A percentile compares a stretch with the other conserved stretches of the same genome.
These are phyloP conservation scores for Phocoena phocoena DNA, from an alignment of 2,113 vertebrate genomes.

Conservation along the genomic window DNA sequence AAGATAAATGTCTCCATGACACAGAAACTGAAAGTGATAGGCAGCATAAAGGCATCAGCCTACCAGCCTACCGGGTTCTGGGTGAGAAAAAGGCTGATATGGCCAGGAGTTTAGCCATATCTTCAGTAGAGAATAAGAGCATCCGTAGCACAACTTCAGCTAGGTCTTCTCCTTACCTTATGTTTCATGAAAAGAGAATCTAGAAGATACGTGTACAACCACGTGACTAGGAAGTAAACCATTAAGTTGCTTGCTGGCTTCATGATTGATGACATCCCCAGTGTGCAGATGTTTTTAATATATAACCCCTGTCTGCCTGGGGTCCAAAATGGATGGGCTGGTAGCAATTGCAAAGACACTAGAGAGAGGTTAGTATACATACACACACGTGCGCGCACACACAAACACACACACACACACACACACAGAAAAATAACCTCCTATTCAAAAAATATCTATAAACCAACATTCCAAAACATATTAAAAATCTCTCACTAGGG, in stretches of 20 bases:
- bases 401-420: neutral
- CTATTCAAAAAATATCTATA: neutral
- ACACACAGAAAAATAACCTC: neutral
- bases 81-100: neutral
- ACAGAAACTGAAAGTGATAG: neutral
- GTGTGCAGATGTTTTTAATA: neutral
- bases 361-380: neutral
- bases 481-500: neutral
- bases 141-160: neutral
- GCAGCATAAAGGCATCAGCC: neutral
- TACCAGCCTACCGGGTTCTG: neutral
- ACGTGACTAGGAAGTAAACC: neutral
- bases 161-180: neutral
- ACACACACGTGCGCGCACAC: accelerated
- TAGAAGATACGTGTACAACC: neutral
- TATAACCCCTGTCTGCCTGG: neutral
- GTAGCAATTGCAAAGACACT: neutral
- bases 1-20: neutral
- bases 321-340: neutral
- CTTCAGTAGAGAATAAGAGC: neutral
- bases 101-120: neutral
- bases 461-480: neutral
- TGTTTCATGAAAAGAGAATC: neutral
- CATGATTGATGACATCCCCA: neutral
- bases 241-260: neutral